These are phyloP conservation scores for Poeciliopsis prolifica DNA, from an alignment of 2,113 vertebrate species.

Conservation along the genomic window DNA sequence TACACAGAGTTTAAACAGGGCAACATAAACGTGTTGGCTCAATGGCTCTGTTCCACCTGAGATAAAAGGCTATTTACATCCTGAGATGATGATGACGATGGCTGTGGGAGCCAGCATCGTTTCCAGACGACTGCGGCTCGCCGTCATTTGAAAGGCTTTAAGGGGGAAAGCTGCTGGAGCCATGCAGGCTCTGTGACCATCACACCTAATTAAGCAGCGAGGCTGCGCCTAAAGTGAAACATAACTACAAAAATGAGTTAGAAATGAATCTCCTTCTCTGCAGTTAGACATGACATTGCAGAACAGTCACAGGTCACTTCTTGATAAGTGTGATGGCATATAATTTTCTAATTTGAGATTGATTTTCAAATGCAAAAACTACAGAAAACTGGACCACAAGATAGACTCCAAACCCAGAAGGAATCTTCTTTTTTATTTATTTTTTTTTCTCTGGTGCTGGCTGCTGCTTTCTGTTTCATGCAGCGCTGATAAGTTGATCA, in stretches of 20 bases:
- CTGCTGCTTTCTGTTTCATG: conserved; percentile 57
- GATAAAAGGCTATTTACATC: conserved; percentile 79
- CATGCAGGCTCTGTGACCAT: conserved; percentile 70
- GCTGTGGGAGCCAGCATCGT: conserved; percentile 51
- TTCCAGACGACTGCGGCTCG: conserved; percentile 63
- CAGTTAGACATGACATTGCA: conserved; percentile 44
- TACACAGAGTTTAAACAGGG: conserved; percentile 70
- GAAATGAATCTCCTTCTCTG: conserved; percentile 44
- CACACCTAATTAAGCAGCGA: conserved; percentile 75
- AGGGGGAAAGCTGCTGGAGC: conserved; percentile 61
- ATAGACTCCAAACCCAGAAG: conserved; percentile 48
- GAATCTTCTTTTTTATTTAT: conserved; percentile 25
- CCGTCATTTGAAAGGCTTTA: conserved; percentile 74
- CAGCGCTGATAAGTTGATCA: conserved; percentile 78
- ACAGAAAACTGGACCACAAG: conserved; percentile 42
- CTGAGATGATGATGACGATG: conserved; percentile 66
- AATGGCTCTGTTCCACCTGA: conserved; percentile 74
- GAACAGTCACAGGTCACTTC: conserved; percentile 54
- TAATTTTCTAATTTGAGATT: conserved; percentile 53
- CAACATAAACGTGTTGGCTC: conserved; percentile 59
- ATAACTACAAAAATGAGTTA: conserved; percentile 56
- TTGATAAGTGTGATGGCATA: conserved; percentile 30
- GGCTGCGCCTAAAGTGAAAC: conserved; percentile 63
- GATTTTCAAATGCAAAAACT: conserved; percentile 57
- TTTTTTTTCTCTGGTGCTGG: conserved; percentile 24